These are phyloP conservation scores for Myiothlypis coronata DNA, from an alignment of 2,797 vertebrate genomes.

Conservation along the genomic window DNA sequence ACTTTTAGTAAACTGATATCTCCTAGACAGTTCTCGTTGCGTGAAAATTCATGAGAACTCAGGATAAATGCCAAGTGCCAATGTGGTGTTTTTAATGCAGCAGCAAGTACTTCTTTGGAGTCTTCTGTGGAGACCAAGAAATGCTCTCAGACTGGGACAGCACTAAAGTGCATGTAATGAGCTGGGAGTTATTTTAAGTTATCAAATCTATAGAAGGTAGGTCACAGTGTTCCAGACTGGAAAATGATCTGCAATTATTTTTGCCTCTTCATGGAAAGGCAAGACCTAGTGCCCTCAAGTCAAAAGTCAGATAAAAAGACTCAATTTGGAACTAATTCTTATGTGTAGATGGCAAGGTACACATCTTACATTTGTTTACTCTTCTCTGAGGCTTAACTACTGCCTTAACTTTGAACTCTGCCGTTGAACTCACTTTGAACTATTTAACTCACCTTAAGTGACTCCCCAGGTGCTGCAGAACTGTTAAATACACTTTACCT, in stretches of 20 bases:
- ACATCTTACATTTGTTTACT: background rate
- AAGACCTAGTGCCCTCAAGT: background rate
- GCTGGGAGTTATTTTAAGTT: background rate
- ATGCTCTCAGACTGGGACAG: background rate
- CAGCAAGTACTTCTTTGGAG: background rate
- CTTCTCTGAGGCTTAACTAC: background rate
- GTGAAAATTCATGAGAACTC: background rate
- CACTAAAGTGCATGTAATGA: background rate
- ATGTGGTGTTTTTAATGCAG: background rate
- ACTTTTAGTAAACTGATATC: background rate
- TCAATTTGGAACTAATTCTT: background rate
- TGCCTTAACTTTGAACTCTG: background rate
- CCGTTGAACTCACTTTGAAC: background rate
- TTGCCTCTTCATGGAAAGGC: background rate
- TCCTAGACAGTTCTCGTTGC: background rate
- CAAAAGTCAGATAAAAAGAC: background rate
- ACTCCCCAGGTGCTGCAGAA: background rate
- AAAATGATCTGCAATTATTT: background rate
- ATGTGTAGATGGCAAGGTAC: background rate
- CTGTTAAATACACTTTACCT: background rate
- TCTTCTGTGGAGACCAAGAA: background rate
- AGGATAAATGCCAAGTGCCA: background rate
- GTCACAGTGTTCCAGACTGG: background rate
- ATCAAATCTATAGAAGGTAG: background rate
- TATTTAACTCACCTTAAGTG: background rate